Evolutionary conservation across 2,113 vertebrate genomes (phyloP).

Genomic region (Chloropsis cyanopogon): DNA sequence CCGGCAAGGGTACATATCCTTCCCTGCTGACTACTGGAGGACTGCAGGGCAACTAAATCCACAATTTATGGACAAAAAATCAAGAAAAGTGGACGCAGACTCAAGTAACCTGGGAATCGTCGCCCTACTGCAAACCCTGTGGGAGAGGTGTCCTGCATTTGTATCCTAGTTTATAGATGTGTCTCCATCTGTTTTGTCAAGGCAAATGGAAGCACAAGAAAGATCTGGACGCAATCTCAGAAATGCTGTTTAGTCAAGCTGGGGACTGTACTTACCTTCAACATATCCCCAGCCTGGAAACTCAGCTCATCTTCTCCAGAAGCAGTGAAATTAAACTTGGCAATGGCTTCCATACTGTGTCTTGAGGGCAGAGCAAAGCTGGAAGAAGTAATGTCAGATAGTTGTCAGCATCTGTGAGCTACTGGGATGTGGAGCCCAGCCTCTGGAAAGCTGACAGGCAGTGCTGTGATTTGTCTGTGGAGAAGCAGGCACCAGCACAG

Average conservation of each 20-base stretch:
- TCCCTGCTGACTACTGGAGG: not conserved
- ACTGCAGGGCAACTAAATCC: not conserved
- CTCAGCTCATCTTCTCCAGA: constrained; percentile 87
- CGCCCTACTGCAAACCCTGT: not conserved
- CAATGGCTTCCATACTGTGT: constrained; percentile 85
- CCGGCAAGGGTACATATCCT: not conserved
- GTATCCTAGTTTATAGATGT: not conserved
- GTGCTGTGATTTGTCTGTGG: not conserved
- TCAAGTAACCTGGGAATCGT: not conserved
- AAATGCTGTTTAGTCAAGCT: not conserved
- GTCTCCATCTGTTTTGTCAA: not conserved
- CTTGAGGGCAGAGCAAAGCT: not conserved
- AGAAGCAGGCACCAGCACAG: not conserved
- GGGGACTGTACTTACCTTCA: constrained; percentile 80
- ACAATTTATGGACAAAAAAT: not conserved
- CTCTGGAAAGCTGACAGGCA: not conserved
- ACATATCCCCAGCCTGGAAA: constrained; percentile 86
- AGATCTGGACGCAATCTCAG: not conserved
- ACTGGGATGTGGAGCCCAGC: not conserved
- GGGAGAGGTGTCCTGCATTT: not conserved
- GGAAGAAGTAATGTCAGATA: constrained; percentile 16
- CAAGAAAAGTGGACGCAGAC: not conserved
- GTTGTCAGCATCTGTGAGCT: not conserved
- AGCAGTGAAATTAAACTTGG: constrained; percentile 87
- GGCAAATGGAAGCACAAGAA: not conserved